Base-by-base conservation (phyloP, 2,113 vertebrate genomes). In the Acanthochromis polyacanthus region DNA sequence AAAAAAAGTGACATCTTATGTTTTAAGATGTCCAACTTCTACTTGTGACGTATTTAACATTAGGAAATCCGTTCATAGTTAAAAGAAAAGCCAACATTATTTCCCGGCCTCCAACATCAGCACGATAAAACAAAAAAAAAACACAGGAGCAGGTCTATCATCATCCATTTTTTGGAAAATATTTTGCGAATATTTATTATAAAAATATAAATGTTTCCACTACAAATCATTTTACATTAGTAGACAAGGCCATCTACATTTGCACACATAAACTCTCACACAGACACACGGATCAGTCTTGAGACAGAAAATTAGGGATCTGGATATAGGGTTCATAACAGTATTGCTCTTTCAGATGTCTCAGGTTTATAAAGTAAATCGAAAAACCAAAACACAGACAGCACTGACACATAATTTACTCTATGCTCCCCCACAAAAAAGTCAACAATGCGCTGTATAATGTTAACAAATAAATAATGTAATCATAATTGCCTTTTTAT, bases 181-280 rank as follows among this genome's bases (percentile, higher is more conserved):
- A 99, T 97, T 98, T 98, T 98, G 95, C 95, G 95, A 97, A 96
- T 96, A 97, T 99, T 99, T 99, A 99, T 99, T 99, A 99, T 98
- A 99, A 99, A 99, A 99, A 99, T 99, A 99, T 98, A 99, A 98
- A 98, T 97, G 97, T 97, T 98, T 97, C 96, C 97, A 99, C 97
- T 99, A 99, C 97, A 99, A 99, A 99, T 98, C 95, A 97, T 96
- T 97, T 97, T 97, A 98, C 97, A 98, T 99, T 98, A 99, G 97
- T 98, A 97, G 96, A 94, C 92, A 95, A 97, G 96, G 96, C 96
- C 95, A 97, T 98, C 97, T 97, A 98, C 95, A 96, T 96, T 97
- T 97, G 95, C 95, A 96, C 94, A 95, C 94, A 94, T 93, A 92
- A 94, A 93, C 95, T 94, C 94, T 95, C 94, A 91, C 92, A 94